Base-by-base conservation (phyloP, 2,888 invertebrate genomes). In the Caenorhabditis zanzibari region DNA sequence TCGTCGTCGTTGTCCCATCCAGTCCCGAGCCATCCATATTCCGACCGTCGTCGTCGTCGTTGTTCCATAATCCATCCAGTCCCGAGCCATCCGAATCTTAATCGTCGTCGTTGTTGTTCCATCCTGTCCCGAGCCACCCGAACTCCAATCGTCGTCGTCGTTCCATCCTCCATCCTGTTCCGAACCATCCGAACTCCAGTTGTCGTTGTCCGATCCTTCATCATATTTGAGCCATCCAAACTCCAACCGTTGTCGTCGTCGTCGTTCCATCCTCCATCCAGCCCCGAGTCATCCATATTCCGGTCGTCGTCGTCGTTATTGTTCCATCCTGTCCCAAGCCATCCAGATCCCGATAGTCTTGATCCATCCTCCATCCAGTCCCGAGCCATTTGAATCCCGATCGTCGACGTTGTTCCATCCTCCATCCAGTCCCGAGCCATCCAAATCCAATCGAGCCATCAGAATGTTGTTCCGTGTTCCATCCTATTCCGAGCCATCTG, bases 1-100 rank as follows among this genome's bases (percentile, higher is more conserved):
- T 71, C 71, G 28, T 59, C 61, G 61, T 44, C 35, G 49, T 56
- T 12, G 56, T 28, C 26, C 52, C 59, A 49, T 61, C 58, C 47
- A 12, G 7, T 38, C 44, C 28, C 47, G 49, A 28, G 19, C 41
- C 63, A 41, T 24, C 63, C 24, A 12, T n/a, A 32, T 38, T 12
- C 2, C 44, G 24, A 22, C 28, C 44, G 12, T 32, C 69, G 24
- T 44, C 28, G 35, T 61, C 19, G 72, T 44, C 28, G 35, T 61
- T 16, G 72, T 16, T 28, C 47, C 38, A 4, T 32, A 32, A 24
- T 49, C 49, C 52, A 10, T 38, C 38, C 38, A 38, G 2, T 49
- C 52, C 32, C 54, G 24, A 56, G 10, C 56, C 26, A 56, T 56
- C 56, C 56, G 6, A 56, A 26, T 61, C 6, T 35, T 24, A 35